phyloP scores from a whole-genome alignment of 1,140 invertebrate genomes.

The Matsumurasca onukii region DNA sequence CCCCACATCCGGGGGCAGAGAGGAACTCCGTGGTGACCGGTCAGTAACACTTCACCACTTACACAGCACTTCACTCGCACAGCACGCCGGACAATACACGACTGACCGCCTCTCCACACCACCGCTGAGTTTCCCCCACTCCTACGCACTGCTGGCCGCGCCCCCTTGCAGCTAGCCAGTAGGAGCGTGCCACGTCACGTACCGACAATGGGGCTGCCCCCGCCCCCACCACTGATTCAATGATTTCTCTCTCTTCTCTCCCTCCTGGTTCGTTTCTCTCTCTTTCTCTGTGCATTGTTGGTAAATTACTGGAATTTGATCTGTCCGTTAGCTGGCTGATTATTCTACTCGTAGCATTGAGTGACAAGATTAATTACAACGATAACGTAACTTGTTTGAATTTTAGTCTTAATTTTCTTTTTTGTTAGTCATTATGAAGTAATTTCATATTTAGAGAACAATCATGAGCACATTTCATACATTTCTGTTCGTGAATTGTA shows the following conservation, averaged over 20 bases:
- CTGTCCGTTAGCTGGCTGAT: not conserved
- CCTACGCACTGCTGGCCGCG: not conserved
- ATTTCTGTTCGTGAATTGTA: not conserved
- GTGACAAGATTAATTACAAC: slow-evolving; percentile 5
- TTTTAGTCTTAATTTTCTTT: not conserved
- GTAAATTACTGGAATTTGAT: slow-evolving; percentile 18
- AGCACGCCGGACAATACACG: slow-evolving; percentile 1
- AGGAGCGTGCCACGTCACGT: slow-evolving; percentile 14
- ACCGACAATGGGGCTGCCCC: slow-evolving; percentile 22
- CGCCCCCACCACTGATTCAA: not conserved
- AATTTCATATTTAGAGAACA: not conserved
- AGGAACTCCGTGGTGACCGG: slow-evolving; percentile 34
- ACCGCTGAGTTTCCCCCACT: not conserved
- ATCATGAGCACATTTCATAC: not conserved
- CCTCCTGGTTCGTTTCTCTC: not conserved
- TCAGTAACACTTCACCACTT: not conserved
- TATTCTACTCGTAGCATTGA: not conserved
- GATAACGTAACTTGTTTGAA: not conserved
- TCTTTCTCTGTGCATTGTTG: slow-evolving; percentile 3
- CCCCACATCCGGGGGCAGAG: slow-evolving; percentile 30
- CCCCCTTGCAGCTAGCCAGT: slow-evolving; percentile 13
- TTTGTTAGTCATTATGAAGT: not conserved
- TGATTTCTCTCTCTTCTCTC: not conserved
- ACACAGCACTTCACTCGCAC: not conserved
- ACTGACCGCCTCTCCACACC: not conserved